Evolutionary conservation across 37 sponge, comb jelly and placozoan genomes (phyloP), one percentile per base, ranked within the genome.

Genomic region (Oscarella lobularis): DNA sequence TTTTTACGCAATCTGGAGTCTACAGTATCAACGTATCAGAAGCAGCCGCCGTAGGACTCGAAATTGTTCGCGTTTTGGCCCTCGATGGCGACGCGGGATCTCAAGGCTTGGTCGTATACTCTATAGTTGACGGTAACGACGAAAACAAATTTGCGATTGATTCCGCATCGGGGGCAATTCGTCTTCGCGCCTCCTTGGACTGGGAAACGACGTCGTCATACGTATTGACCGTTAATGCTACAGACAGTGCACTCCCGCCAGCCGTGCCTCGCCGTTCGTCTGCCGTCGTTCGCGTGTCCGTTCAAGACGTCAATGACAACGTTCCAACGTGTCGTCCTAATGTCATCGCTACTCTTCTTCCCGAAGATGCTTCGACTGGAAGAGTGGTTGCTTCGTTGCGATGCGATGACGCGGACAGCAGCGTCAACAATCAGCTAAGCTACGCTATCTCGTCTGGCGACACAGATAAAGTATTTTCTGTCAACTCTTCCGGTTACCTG

Each of bases 241-340:
- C 60, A 9, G 60, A 48, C 20, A 48, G 20, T 48, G 60, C 60
- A 27, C 60, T 20, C 14, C 20, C 60, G 20, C 60, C 14, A 20
- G 60, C 60, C 60, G 9, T 48, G 20, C 60, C 60, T 48, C 60
- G 9, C 20, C 60, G 60, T 48, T 48, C 60, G 60, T 68, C 71
- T 32, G 31, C 71, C 5, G 29, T 35, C 31, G 71, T 68, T 4
- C 33, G 29, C 4, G 71, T 68, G 4, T 32, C 5, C 71, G 71
- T 79, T 27, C 3, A 14, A 32, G 38, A 91, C 67, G 75, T 80
- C 40, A 91, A 91, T 78, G 88, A 91, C 67, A 81, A 86, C 41
- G 27, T 74, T 35, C 89, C 89, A 35, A 5, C 29, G 2, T 85
- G 77, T 78, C 33, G 37, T 35, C 3, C 34, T 33, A 73, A 40